Evolutionary conservation across 2,888 invertebrate genomes (phyloP), one percentile per base, ranked within the genome.

Genomic region (Brachycybe producta): DNA sequence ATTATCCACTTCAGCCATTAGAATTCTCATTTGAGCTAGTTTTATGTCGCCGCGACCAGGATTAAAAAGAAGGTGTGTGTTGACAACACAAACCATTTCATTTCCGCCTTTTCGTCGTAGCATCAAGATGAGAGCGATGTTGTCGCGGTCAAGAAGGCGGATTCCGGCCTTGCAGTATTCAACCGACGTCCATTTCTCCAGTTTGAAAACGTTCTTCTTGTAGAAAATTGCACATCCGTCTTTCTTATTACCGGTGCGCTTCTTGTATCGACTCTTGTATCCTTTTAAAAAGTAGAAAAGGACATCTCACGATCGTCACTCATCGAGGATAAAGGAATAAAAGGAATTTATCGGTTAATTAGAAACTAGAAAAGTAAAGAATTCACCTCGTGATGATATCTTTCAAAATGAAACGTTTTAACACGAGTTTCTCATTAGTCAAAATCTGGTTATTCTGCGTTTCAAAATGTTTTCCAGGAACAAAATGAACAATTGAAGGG

Each of bases 151-250:
- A 28, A 92, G 67, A 5, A 83, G 62, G 19, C 75, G 67, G 21
- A 79, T 63, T n/a, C 72, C 72, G 1, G 65, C 65, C 32, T 24
- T 78, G 58, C 68, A 73, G 61, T 76, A 80, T 67, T 91, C 85
- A 39, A 95, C 82, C 42, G 73, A 73, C 0, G 74, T 66, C 48
- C 77, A 71, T 38, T 80, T 77, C 3, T 79, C 61, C 49, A 88
- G 64, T 38, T 74, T 68, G 58, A 95, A 84, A 49, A 77, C 70
- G 19, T 74, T 67, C 7, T 67, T 65, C 58, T 79, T 82, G 65
- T 78, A 94, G 62, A 86, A 83, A 36, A 92, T 82, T 0, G 92
- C 88, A 66, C 94, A 87, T 0, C 97, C 97, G 67, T 98, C 97
- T 8, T 71, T 70, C 59, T 84, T 77, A 30, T 70, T 69, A 1